Evolutionary conservation across 30 jellyfish, hydroid and myxozoan genomes (phyloP), one percentile per base, ranked within the genome.

Genomic region (Pseudorhiza aurosa): DNA sequence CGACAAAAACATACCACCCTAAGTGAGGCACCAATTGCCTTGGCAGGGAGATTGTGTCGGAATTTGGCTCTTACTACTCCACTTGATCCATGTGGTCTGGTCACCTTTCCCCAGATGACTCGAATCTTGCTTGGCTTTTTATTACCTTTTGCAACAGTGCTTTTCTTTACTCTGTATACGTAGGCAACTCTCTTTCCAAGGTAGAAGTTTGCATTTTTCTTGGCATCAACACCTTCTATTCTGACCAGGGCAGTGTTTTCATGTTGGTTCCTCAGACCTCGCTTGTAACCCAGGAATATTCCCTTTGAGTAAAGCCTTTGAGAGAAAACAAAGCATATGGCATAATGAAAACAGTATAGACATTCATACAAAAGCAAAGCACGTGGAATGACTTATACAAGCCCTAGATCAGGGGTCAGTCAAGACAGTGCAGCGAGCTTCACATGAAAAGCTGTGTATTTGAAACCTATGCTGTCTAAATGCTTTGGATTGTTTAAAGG

Each of bases 31-130:
- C 99, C 99, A 33, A 94, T 94, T 18, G 99, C 99, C 71, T 87
- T 82, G 24, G 99, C 93, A 15, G 99, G 99, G 15, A 94, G 91
- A 51, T 87, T 94, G 75, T 83, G 95, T 45, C 97, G 51, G 88
- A 94, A 94, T 58, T 87, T 81, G 28, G 99, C 97, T 8, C 99
- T 73, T 17, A 94, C 97, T 18, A 81, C 92, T 12, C 99, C 99
- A 37, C 85, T 49, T 58, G 82, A 77, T 37, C 99, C 99, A 87
- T 94, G 97, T 6, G 97, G 97, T 31, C 97, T 85, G n/a, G 97
- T 94, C 5, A 94, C 99, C 75, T 94, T 94, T 25, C 99, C 99
- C 97, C 97, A 87, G 68, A 94, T 87, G 43, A 82, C 96, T 57
- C 97, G 82, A 30, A 82, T 77, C 65, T 80, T 94, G 87, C 96